These are phyloP conservation scores for Drosophila pseudotakahashii DNA, from an alignment of 2,888 invertebrate genomes.

Conservation along the genomic window DNA sequence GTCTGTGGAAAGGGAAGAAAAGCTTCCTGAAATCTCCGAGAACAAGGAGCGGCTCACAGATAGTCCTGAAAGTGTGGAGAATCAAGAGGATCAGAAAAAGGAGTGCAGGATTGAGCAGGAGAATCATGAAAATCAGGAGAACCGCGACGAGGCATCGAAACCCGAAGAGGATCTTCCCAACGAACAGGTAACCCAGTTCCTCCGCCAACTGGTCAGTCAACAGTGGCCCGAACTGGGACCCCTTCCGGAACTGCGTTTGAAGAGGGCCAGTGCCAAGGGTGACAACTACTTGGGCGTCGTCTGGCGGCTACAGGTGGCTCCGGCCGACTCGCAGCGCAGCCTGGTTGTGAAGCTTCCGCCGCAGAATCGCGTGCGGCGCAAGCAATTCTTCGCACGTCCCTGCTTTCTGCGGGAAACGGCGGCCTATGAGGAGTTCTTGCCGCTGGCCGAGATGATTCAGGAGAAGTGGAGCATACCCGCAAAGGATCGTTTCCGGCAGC, in stretches of 20 bases:
- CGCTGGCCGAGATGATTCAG: slow-evolving; percentile 73
- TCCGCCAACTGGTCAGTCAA: slow-evolving; percentile 59
- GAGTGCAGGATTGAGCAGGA: neutral
- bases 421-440: slow-evolving; percentile 79
- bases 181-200: slow-evolving; percentile 53
- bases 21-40: neutral
- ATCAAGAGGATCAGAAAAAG: neutral
- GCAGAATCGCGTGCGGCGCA: slow-evolving; percentile 70
- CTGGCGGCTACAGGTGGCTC: slow-evolving; percentile 59
- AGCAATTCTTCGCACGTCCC: slow-evolving; percentile 78
- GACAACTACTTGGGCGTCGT: slow-evolving; percentile 82
- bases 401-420: slow-evolving; percentile 78
- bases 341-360: slow-evolving; percentile 81
- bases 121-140: neutral
- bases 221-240: slow-evolving; percentile 37
- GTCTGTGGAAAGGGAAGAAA: neutral
- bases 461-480: slow-evolving; percentile 52
- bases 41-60: neutral
- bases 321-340: slow-evolving; percentile 20
- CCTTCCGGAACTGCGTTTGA: slow-evolving; percentile 52
- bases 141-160: too few relatives aligned
- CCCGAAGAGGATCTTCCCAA: slow-evolving; percentile 58
- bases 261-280: slow-evolving; percentile 75
- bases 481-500: slow-evolving; percentile 66
- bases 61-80: neutral